Conservation (phyloP, 1,140 invertebrate genomes). For the Brachionus rotundiformis region DNA sequence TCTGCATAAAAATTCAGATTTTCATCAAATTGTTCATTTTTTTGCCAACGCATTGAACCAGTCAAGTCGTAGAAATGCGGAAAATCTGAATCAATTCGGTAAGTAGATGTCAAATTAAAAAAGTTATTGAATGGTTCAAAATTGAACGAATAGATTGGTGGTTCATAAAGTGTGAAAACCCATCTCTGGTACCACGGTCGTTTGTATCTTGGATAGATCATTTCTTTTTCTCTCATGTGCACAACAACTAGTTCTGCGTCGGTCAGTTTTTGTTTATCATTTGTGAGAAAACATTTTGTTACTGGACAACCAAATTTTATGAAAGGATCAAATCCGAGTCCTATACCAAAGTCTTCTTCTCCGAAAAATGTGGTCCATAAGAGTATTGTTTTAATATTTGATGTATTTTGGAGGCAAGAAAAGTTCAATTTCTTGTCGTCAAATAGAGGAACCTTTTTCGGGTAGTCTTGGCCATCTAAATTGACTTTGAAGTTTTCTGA, state of each 20-base stretch:
- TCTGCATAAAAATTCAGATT: not conserved
- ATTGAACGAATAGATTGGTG: not conserved
- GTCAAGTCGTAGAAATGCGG: not conserved
- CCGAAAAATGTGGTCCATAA: constrained; percentile 39
- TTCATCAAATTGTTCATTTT: not conserved
- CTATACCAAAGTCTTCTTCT: not conserved
- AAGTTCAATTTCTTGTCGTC: not conserved
- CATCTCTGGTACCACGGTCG: constrained; percentile 10
- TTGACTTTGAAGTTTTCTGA: not conserved
- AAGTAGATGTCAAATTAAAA: constrained; percentile 33
- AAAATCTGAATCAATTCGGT: constrained; percentile 17
- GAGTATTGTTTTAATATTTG: constrained; percentile 15
- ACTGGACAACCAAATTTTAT: constrained; percentile 15
- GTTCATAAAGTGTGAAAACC: constrained; percentile 16
- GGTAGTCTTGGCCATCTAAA: not conserved
- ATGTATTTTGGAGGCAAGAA: not conserved
- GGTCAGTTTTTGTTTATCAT: not conserved
- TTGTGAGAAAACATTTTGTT: constrained; percentile 29
- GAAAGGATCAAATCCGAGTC: constrained; percentile 2
- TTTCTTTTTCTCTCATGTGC: constrained; percentile 32
- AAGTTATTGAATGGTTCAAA: not conserved
- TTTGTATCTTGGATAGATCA: not conserved
- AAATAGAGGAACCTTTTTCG: constrained; percentile 5
- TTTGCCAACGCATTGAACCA: not conserved
- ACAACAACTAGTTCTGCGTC: constrained; percentile 26